Conservation (phyloP, 2,113 vertebrate genomes). For the Larimichthys polyactis region DNA sequence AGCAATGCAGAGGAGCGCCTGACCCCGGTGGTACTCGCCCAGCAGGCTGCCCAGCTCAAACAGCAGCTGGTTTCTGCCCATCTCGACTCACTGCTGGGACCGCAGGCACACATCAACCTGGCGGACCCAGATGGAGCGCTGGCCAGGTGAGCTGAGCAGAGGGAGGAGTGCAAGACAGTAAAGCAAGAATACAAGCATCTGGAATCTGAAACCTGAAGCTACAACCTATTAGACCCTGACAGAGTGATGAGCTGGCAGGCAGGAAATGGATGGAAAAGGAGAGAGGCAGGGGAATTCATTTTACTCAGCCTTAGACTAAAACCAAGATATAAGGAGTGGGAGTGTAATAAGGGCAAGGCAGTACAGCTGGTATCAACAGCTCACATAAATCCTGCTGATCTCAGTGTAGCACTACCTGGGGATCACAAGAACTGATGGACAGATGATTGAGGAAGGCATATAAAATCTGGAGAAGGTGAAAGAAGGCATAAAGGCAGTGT, state of each 20-base stretch:
- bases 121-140: constrained; percentile 94
- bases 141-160: constrained; percentile 87
- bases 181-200: neutral
- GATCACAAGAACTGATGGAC: constrained; percentile 1
- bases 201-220: constrained; percentile 60
- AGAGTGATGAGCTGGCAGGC: constrained; percentile 86
- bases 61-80: constrained; percentile 94
- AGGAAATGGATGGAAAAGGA: neutral
- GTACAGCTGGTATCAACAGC: constrained; percentile 13
- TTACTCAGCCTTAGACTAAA: constrained; percentile 5
- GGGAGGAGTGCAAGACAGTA: neutral
- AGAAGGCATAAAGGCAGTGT: neutral
- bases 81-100: constrained; percentile 93
- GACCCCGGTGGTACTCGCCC: constrained; percentile 90
- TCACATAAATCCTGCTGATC: constrained; percentile 18
- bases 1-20: constrained; percentile 91
- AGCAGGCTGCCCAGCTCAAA: constrained; percentile 92
- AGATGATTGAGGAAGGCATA: constrained; percentile 6
- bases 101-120: constrained; percentile 91
- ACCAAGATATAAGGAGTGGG: constrained; percentile 12
- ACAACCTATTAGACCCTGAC: constrained; percentile 82
- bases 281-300: neutral
- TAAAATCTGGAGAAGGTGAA: constrained; percentile 3
- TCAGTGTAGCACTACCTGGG: neutral
- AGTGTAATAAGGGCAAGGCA: neutral